phyloP scores from a whole-genome alignment of 2,888 invertebrate species.

The Leptopterna dolabrata region DNA sequence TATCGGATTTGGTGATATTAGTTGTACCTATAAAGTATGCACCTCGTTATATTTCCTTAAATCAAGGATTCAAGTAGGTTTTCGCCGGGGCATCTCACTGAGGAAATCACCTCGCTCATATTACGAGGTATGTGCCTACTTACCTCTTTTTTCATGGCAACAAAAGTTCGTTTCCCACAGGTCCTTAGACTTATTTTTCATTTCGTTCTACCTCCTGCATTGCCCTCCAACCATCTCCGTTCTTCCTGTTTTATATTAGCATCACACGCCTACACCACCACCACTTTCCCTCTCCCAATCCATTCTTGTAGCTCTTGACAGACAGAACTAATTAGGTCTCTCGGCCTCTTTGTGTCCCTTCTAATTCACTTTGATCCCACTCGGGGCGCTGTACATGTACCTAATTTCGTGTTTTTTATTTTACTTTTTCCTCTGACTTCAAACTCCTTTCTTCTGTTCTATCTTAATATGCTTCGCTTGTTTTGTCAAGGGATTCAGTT shows the following conservation, averaged over 20 bases:
- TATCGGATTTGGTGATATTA: no score
- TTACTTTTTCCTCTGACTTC: not conserved
- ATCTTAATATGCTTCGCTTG: not conserved
- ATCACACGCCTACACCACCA: not conserved
- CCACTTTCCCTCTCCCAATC: not conserved
- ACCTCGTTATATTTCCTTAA: no score
- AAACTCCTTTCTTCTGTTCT: not conserved
- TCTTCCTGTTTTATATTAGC: not conserved
- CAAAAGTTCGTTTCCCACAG: no score
- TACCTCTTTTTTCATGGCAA: not conserved
- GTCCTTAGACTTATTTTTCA: not conserved
- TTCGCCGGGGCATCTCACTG: no score
- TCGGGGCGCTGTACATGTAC: not conserved
- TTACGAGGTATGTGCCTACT: not conserved
- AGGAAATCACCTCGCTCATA: no score
- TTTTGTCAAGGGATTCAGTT: not conserved
- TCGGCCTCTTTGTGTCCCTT: not conserved
- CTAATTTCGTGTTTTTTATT: not conserved
- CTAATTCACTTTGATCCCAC: constrained; percentile 21
- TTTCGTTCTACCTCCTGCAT: not conserved
- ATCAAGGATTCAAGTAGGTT: no score
- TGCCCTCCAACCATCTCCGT: not conserved
- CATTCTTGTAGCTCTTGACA: not conserved
- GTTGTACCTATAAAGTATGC: no score
- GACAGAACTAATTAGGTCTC: constrained; percentile 18